Conservation (phyloP, 2,797 vertebrate genomes). For the Lophotriccus pileatus region DNA sequence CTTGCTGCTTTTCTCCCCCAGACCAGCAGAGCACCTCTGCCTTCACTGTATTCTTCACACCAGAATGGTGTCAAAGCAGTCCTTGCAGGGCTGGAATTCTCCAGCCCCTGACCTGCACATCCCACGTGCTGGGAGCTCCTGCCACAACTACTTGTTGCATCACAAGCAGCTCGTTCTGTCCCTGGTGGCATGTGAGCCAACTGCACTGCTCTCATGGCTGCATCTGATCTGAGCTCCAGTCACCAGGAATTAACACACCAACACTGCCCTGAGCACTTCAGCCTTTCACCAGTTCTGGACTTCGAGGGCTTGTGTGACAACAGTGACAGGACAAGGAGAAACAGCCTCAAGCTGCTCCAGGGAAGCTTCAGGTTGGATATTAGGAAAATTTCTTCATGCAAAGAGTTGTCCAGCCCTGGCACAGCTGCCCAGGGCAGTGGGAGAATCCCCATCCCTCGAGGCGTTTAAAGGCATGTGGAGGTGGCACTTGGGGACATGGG, state of each 20-base stretch:
- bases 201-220: background rate
- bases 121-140: fast-evolving
- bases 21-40: background rate
- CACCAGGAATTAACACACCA: background rate
- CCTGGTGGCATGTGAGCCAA: background rate
- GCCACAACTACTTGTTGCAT: background rate
- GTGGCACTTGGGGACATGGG: background rate
- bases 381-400: background rate
- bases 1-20: background rate
- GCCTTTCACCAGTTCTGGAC: background rate
- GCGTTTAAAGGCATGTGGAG: background rate
- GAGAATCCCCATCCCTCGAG: background rate
- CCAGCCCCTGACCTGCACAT: background rate
- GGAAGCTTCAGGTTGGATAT: background rate
- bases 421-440: background rate
- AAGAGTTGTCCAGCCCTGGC: background rate
- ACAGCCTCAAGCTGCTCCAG: background rate
- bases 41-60: background rate
- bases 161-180: background rate
- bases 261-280: background rate
- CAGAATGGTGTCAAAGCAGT: background rate
- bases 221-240: background rate
- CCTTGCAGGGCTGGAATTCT: background rate
- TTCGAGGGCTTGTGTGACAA: background rate
- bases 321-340: background rate